These are phyloP conservation scores for Odontocerum albicorne DNA, from an alignment of 2,888 invertebrate genomes.

Conservation along the genomic window DNA sequence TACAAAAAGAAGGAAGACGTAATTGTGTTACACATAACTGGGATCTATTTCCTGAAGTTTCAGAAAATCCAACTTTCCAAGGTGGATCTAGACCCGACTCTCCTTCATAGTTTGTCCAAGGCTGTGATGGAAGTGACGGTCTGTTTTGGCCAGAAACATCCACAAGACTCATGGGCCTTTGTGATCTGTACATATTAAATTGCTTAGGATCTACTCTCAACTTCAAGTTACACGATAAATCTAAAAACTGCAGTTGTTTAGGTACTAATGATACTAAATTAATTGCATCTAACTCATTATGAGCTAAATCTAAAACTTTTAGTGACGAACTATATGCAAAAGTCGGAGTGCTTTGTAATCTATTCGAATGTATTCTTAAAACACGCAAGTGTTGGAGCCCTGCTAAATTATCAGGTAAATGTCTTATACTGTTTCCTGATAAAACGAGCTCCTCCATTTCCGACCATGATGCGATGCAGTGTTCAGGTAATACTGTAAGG, in stretches of 20 bases:
- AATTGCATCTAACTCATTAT: slow-evolving; percentile 80
- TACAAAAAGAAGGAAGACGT: slow-evolving; percentile 75
- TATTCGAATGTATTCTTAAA: slow-evolving; percentile 80
- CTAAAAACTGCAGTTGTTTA: slow-evolving; percentile 80
- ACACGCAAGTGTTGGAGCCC: slow-evolving; percentile 71
- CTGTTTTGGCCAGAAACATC: slow-evolving; percentile 83
- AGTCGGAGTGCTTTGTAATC: slow-evolving; percentile 72
- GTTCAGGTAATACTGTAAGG: slow-evolving; percentile 71
- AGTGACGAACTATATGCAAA: slow-evolving; percentile 73
- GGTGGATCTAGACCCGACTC: slow-evolving; percentile 65
- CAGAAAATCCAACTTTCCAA: slow-evolving; percentile 84
- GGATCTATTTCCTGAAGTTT: slow-evolving; percentile 74
- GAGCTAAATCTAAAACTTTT: slow-evolving; percentile 81
- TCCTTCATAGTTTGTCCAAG: slow-evolving; percentile 53
- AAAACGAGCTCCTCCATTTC: slow-evolving; percentile 80
- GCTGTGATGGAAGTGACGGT: slow-evolving; percentile 62
- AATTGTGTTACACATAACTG: slow-evolving; percentile 78
- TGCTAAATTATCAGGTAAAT: slow-evolving; percentile 75
- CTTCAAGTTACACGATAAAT: slow-evolving; percentile 81
- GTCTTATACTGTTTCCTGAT: slow-evolving; percentile 78
- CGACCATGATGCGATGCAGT: slow-evolving; percentile 73
- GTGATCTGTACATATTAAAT: slow-evolving; percentile 76
- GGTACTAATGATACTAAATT: slow-evolving; percentile 77
- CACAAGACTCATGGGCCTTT: slow-evolving; percentile 78
- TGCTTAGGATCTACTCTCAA: slow-evolving; percentile 82